phyloP scores from a whole-genome alignment of 92 coral and sea anemone genomes.

The Bergia sp. region DNA sequence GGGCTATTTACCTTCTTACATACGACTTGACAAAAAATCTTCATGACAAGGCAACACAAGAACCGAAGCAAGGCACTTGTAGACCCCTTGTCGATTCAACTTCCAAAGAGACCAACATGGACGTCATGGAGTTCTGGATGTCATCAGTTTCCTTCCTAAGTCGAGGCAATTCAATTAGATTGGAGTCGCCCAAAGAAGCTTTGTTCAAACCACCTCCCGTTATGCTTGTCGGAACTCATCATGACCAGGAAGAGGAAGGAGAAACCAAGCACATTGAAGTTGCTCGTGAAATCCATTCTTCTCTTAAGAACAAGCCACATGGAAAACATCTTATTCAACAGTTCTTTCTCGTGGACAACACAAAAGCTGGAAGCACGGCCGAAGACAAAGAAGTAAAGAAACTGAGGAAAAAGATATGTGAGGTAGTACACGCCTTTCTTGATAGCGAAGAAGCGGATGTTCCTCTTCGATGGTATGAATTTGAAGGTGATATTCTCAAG shows the following conservation, averaged over 20 bases:
- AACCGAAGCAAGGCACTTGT: constrained; percentile 51
- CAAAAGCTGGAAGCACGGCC: constrained; percentile 33
- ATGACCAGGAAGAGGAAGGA: constrained; percentile 44
- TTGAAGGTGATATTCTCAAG: background rate
- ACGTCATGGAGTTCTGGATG: constrained; percentile 70
- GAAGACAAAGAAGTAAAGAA: constrained; percentile 42
- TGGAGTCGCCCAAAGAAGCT: background rate
- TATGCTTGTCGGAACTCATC: constrained; percentile 66
- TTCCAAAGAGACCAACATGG: constrained; percentile 56
- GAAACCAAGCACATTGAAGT: background rate
- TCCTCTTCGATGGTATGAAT: background rate
- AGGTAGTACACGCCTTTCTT: constrained; percentile 23
- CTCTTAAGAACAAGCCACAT: constrained; percentile 1
- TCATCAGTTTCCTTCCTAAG: constrained; percentile 52
- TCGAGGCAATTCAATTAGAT: background rate
- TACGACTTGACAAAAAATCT: constrained; percentile 55
- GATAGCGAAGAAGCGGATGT: background rate
- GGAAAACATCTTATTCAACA: constrained; percentile 29
- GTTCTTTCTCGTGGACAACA: constrained; percentile 64
- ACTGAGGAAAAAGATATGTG: constrained; percentile 37
- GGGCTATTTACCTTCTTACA: constrained; percentile 65
- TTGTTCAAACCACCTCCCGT: constrained; percentile 26
- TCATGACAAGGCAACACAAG: constrained; percentile 49
- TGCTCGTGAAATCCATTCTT: constrained; percentile 8
- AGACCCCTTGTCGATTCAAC: constrained; percentile 35